Evolutionary conservation across 2,797 vertebrate species (phyloP).

Genomic region (Acridotheres tristis): DNA sequence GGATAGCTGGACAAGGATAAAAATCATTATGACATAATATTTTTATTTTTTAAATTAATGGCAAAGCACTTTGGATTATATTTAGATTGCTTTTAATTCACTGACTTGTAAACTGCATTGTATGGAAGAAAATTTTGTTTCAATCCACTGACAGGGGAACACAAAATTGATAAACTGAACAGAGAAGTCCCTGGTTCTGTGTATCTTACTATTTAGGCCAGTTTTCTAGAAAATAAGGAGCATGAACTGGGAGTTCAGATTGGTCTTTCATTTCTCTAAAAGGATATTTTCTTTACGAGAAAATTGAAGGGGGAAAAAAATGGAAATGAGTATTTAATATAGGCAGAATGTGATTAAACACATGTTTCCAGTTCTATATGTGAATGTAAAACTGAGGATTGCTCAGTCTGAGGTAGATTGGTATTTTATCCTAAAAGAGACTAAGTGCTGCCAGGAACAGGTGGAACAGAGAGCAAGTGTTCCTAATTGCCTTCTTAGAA

Average conservation of each 20-base stretch:
- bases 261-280: neutral
- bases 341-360: neutral
- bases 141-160: neutral
- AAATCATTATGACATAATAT: neutral
- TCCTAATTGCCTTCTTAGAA: neutral
- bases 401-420: neutral
- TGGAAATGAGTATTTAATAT: neutral
- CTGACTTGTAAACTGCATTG: neutral
- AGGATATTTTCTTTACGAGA: neutral
- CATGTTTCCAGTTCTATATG: neutral
- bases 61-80: neutral
- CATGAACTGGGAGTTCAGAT: neutral
- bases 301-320: rapidly evolving
- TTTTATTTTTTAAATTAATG: neutral
- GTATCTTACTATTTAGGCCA: neutral
- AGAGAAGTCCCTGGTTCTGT: neutral
- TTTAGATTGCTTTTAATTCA: neutral
- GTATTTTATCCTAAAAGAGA: neutral
- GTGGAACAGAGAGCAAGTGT: neutral
- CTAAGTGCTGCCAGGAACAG: neutral
- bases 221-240: neutral
- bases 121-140: neutral
- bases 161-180: neutral
- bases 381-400: neutral
- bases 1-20: neutral